Evolutionary conservation across 2,888 invertebrate genomes (phyloP).

Genomic region (Palloptera scutellata): DNA sequence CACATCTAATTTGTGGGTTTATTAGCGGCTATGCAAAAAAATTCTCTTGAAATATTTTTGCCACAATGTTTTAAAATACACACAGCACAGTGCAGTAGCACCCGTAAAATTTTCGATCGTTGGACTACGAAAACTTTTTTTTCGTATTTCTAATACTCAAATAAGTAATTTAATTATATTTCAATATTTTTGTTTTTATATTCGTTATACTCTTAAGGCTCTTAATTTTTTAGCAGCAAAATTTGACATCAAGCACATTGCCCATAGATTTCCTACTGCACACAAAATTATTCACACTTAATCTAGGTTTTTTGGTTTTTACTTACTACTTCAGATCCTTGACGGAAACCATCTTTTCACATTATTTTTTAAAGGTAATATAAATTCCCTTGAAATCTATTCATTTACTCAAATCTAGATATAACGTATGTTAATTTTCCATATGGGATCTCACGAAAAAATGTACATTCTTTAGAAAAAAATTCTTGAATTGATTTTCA

Average conservation of each 20-base stretch:
- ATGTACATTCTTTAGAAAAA: too few relatives aligned
- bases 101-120: too few relatives aligned
- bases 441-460: too few relatives aligned
- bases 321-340: not conserved
- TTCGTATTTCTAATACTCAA: too few relatives aligned
- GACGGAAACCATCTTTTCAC: slow-evolving; percentile 21
- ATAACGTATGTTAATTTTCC: too few relatives aligned
- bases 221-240: slow-evolving; percentile 31
- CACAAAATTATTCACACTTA: not conserved
- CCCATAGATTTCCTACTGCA: not conserved
- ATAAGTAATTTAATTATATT: too few relatives aligned
- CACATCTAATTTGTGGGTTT: slow-evolving; percentile 30
- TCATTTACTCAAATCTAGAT: too few relatives aligned
- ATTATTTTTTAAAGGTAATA: slow-evolving; percentile 1
- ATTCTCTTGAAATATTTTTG: slow-evolving; percentile 6
- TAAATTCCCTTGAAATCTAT: too few relatives aligned
- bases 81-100: not conserved
- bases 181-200: not conserved
- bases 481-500: too few relatives aligned
- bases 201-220: slow-evolving; percentile 7
- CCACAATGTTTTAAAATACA: not conserved
- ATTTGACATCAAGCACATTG: not conserved
- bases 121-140: too few relatives aligned
- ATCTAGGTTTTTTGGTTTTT: not conserved
- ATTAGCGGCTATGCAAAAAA: slow-evolving; percentile 32